Evolutionary conservation across 37 sponge, comb jelly and placozoan species (phyloP), one percentile per base, ranked within the genome.

Genomic region (Haliclona indistincta): DNA sequence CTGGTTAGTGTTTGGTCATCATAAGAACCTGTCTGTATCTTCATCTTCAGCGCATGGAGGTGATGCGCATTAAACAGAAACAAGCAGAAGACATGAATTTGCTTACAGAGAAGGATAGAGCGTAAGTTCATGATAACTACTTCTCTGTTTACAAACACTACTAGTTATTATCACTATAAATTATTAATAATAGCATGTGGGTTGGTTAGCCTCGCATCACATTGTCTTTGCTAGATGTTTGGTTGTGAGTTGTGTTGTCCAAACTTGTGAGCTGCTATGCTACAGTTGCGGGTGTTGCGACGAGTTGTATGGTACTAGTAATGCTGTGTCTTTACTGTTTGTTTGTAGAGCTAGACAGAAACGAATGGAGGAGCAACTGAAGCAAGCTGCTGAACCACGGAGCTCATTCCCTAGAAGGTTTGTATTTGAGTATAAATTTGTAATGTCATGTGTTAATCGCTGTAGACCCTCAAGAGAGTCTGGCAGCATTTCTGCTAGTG

Each of bases 51-150:
- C 56, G 87, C 35, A 25, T 29, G 22, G 52, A 76, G 54, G 43
- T 87, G 29, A 68, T 88, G 58, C n/a, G 34, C 19, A 55, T 81
- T 11, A 82, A 77, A 66, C 56, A 72, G n/a, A 62, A 82, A 45
- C 70, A 81, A 25, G 87, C 87, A 22, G 87, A 87, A 15, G 22
- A 53, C 62, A 72, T 87, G 41, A 87, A 87, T 23, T 45, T 49
- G 17, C 41, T 47, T 25, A 87, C 68, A 17, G 81, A 81, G 38
- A 23, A 10, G 17, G 56, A 56, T 64, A 74, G 74, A 39, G 62
- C 20, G 86, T 85, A 30, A 43, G 74, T 54, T 4, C 0, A n/a
- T n/a, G n/a, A n/a, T n/a, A n/a, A n/a, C n/a, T n/a, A n/a, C n/a
- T n/a, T n/a, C n/a, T n/a, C n/a, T n/a, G n/a, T n/a, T n/a, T n/a